Base-by-base conservation (phyloP, 2,113 vertebrate genomes). In the Dermatemys mawii region DNA sequence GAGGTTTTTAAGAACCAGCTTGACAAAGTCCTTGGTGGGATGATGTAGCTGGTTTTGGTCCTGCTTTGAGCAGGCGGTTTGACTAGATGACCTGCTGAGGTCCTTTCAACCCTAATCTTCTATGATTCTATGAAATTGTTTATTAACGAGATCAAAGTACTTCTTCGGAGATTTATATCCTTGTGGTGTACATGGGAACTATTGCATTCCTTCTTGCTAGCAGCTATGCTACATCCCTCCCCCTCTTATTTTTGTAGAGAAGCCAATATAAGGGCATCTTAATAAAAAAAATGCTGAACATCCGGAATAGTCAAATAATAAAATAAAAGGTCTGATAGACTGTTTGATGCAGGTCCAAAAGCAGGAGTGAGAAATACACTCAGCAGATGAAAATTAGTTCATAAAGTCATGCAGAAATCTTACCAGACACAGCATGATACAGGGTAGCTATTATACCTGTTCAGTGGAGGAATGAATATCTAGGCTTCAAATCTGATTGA, bases 271-370 rank as follows among this genome's bases (percentile, higher is more conserved):
- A 24, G 81, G 9, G 9, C 38, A 8, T 29, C 22, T 26, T 60
- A 84, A 87, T 60, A 86, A 95, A 92, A 95, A 92, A 92, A 87
- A 21, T 6, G 4, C 63, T 27, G 48, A 90, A 90, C 38, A 22
- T 1, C 13, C 73, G 27, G 2, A 81, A 53, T 1, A 57, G 7
- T 73, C 26, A 91, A 92, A 90, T 76, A 63, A 63, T 83, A 5
- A 35, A 70, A 88, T 57, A 60, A 63, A 4, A 1, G 1, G 2
- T 79, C 51, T 63, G 73, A 89, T 81, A 53, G 2, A 2, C 35
- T 81, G 3, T 83, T 90, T 92, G 17, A 70, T 76, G 54, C 1
- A 54, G 26, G 4, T 6, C 85, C 76, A 46, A 86, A 44, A 89
- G 48, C 3, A 75, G 35, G 41, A 48, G 2, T n/a, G 81, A n/a